Base-by-base conservation (phyloP, 2,888 invertebrate genomes). In the Oithona nana region DNA sequence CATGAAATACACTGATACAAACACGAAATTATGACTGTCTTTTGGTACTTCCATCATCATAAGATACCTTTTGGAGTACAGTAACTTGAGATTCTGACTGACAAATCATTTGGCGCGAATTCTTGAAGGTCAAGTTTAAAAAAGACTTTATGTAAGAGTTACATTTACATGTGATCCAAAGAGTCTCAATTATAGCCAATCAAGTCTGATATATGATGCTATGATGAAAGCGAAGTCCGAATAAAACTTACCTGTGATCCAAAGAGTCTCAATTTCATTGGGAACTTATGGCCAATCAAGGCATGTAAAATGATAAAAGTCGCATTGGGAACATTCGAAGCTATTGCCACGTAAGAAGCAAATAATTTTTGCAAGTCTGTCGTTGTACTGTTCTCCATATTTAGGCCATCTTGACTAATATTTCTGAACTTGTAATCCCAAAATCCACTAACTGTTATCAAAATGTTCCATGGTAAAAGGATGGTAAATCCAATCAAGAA, bases 361-460 rank as follows among this genome's bases (percentile, higher is more conserved):
- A 54, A 54, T 4, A 24, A 20, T 26, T 20, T 54, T 26, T 54
- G 54, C 13, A 54, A 16, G 3, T 54, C 16, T 2, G 26, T 20
- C 2, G 2, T 20, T 2, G 24, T 26, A 16, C 24, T 20, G 24
- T 54, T 13, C 11, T 54, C 54, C 3, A 3, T 3, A 54, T 16
- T 20, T 20, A 39, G 39, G 8, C 39, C 16, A 11, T 39, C 39
- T 39, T 16, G 16, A 24, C 26, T 54, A 2, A 54, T 16, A 26
- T 54, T 22, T 54, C 54, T 20, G 11, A 54, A 54, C 26, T 54
- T 54, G 54, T 24, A 54, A 24, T 54, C 54, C 54, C 54, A 54
- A 24, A 24, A 54, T 6, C 54, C 54, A 26, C 26, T 54, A 20
- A 54, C 54, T 4, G 54, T 54, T 20, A 54, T 54, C 8, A 54